phyloP scores from a whole-genome alignment of 2,113 vertebrate genomes.

The Bubo bubo region DNA sequence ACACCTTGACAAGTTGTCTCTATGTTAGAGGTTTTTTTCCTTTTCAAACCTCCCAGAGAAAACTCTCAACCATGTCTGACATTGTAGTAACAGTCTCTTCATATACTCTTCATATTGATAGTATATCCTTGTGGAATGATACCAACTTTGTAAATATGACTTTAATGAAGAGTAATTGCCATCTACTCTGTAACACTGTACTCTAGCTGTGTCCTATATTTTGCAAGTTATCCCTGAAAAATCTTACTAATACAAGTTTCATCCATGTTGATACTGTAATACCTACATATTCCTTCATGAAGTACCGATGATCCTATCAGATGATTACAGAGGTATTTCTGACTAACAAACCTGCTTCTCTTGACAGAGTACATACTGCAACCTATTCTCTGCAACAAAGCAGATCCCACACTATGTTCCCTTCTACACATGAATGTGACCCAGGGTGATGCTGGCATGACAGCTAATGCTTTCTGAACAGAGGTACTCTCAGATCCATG shows the following conservation, averaged over 20 bases:
- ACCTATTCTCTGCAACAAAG: neutral
- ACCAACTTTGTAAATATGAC: neutral
- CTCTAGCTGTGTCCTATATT: neutral
- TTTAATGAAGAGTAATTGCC: neutral
- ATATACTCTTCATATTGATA: neutral
- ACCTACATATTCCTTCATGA: neutral
- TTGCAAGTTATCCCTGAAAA: neutral
- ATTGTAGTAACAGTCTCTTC: neutral
- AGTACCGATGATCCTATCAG: neutral
- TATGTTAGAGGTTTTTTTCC: neutral
- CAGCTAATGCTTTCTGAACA: neutral
- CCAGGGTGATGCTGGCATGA: neutral
- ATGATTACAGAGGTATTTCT: neutral
- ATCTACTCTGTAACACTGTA: neutral
- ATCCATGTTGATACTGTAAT: neutral
- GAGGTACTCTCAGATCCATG: neutral
- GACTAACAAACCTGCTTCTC: neutral
- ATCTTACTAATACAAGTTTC: neutral
- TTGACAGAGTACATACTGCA: neutral
- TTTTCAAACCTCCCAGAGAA: neutral
- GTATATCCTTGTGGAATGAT: neutral
- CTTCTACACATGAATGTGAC: neutral
- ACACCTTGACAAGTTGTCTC: neutral
- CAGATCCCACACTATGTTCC: neutral
- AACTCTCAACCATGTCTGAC: neutral